Percentiles rank a stretch among this genome's conserved stretches.
Evolutionary conservation across 2,797 vertebrate species (phyloP).

Genomic region (Sphenopsis melanotis): DNA sequence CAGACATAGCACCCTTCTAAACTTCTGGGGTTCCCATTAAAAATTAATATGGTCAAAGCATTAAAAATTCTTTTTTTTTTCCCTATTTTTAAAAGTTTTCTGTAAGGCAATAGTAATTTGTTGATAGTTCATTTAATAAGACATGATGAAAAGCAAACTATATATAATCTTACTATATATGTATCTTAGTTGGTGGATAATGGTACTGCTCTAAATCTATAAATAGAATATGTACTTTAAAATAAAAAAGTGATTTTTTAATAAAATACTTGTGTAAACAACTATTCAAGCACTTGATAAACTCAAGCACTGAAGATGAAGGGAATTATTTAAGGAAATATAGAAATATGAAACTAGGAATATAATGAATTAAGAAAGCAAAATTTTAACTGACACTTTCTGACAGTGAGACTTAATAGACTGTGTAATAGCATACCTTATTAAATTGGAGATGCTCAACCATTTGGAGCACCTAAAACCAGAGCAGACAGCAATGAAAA

Average conservation of each 20-base stretch:
- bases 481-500: not conserved
- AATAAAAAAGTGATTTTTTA: not conserved
- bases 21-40: not conserved
- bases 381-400: not conserved
- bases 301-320: not conserved
- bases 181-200: not conserved
- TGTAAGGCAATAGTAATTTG: not conserved
- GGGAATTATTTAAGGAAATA: not conserved
- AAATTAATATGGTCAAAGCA: not conserved
- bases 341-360: not conserved
- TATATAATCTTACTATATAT: not conserved
- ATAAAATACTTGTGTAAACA: not conserved
- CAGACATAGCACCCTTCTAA: not conserved
- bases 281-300: not conserved
- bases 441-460: not conserved
- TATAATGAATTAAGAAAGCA: not conserved
- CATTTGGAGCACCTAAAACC: not conserved
- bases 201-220: not conserved
- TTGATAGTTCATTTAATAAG: not conserved
- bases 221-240: not conserved
- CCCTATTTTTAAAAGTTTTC: not conserved
- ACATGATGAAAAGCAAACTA: not conserved
- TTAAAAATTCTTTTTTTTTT: not conserved
- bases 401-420: not conserved
- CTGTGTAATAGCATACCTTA: not conserved